Evolutionary conservation across 2,113 vertebrate species (phyloP).

Genomic region (Mohoua ochrocephala): DNA sequence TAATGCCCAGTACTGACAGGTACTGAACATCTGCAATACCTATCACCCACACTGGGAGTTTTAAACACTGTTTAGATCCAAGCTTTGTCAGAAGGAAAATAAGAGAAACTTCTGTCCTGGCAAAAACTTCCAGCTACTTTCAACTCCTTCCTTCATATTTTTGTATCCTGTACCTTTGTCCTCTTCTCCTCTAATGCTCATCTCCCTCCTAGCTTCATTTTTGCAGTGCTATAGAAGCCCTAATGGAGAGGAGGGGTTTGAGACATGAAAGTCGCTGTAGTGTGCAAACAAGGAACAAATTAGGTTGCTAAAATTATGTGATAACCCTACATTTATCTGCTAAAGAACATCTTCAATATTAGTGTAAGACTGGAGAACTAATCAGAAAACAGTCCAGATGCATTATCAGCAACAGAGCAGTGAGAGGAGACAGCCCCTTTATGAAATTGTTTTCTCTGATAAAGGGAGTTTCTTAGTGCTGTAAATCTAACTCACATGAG

Average conservation of each 20-base stretch:
- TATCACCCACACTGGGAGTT: neutral
- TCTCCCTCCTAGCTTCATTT: neutral
- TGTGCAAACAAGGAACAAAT: neutral
- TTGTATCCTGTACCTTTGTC: neutral
- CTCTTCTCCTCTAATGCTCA: neutral
- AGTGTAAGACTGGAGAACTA: constrained; percentile 46
- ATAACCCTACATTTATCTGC: constrained; percentile 38
- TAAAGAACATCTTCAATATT: constrained; percentile 22
- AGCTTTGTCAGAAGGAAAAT: neutral
- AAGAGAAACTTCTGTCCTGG: neutral
- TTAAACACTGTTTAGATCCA: neutral
- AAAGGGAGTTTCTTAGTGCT: constrained; percentile 52
- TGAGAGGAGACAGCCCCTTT: constrained; percentile 63
- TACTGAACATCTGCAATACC: neutral
- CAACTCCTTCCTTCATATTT: neutral
- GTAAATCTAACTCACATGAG: constrained; percentile 67
- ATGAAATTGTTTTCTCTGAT: constrained; percentile 67
- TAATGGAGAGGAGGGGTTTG: neutral
- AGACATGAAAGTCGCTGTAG: neutral
- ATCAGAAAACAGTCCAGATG: constrained; percentile 68
- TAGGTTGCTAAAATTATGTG: constrained; percentile 8
- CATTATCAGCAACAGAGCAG: constrained; percentile 57
- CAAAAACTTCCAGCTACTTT: neutral
- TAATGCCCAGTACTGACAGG: neutral
- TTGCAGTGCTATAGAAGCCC: neutral